Conservation (phyloP, 1,140 invertebrate species). For the Lethrus apterus region DNA sequence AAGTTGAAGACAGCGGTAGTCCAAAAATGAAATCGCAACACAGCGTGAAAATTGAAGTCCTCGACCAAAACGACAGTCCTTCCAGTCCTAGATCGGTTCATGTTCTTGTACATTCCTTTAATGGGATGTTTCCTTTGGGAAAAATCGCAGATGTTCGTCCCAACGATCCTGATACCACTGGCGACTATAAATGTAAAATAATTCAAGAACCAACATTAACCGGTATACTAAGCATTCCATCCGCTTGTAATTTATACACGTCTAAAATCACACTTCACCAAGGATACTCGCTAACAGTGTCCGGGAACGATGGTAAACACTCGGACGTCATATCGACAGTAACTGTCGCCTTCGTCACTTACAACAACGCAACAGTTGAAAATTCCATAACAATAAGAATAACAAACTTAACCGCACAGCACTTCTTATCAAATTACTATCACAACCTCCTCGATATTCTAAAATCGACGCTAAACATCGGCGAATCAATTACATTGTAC, state of each 20-base stretch:
- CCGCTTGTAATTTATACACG: slow-evolving; percentile 71
- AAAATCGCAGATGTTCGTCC: slow-evolving; percentile 87
- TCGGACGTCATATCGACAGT: slow-evolving; percentile 76
- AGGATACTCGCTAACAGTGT: slow-evolving; percentile 67
- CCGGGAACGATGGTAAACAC: slow-evolving; percentile 84
- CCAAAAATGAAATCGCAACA: slow-evolving; percentile 76
- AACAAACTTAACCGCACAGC: slow-evolving; percentile 59
- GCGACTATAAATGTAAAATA: slow-evolving; percentile 81
- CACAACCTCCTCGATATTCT: slow-evolving; percentile 63
- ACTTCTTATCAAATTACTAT: slow-evolving; percentile 70
- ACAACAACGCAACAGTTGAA: slow-evolving; percentile 73
- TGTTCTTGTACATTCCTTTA: slow-evolving; percentile 71
- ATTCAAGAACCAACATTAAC: slow-evolving; percentile 47
- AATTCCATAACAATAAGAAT: slow-evolving; percentile 74
- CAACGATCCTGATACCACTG: slow-evolving; percentile 79
- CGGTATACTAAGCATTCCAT: slow-evolving; percentile 62
- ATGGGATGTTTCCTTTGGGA: slow-evolving; percentile 61
- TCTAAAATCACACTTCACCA: slow-evolving; percentile 57
- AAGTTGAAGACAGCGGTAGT: slow-evolving; percentile 82
- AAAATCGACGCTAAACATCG: slow-evolving; percentile 53
- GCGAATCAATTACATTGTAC: slow-evolving; percentile 61
- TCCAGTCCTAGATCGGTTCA: slow-evolving; percentile 75
- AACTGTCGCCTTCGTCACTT: slow-evolving; percentile 70
- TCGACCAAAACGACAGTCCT: slow-evolving; percentile 89
- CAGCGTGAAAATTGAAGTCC: slow-evolving; percentile 65